These are phyloP conservation scores for Pristis pectinata DNA, from an alignment of 2,797 vertebrate species.

Conservation along the genomic window DNA sequence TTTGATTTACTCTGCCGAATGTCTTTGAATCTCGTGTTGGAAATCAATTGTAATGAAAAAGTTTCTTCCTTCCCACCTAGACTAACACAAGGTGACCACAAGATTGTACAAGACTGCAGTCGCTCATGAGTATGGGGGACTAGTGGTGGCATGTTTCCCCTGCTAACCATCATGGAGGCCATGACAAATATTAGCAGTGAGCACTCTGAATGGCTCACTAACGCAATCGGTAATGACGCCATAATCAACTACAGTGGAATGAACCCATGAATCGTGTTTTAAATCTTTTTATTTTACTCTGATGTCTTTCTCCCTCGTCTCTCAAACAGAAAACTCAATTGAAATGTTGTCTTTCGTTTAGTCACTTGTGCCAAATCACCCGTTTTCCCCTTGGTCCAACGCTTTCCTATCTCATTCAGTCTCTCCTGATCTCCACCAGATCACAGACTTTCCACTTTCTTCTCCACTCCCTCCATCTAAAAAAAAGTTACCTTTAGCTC, in stretches of 20 bases:
- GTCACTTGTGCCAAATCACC: too few relatives aligned
- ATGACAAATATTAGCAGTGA: background rate
- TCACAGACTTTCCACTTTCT: too few relatives aligned
- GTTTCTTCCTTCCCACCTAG: background rate
- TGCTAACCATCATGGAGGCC: background rate
- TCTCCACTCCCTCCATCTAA: too few relatives aligned
- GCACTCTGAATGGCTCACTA: background rate
- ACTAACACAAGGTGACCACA: background rate
- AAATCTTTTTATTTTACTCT: too few relatives aligned
- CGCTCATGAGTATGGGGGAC: background rate
- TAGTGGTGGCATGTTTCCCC: background rate
- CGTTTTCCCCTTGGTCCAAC: too few relatives aligned
- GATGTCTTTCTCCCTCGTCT: background rate
- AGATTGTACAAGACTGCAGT: background rate
- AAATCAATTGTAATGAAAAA: background rate
- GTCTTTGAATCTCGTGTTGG: background rate
- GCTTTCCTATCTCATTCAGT: too few relatives aligned
- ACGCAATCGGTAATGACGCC: background rate
- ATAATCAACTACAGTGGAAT: background rate
- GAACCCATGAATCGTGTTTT: background rate
- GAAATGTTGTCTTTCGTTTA: too few relatives aligned
- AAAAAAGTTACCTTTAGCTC: too few relatives aligned
- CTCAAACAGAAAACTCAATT: too few relatives aligned
- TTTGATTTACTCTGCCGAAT: background rate
- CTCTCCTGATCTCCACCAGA: too few relatives aligned